Base-by-base conservation (phyloP, 1,140 invertebrate genomes). In the Sitophilus oryzae region DNA sequence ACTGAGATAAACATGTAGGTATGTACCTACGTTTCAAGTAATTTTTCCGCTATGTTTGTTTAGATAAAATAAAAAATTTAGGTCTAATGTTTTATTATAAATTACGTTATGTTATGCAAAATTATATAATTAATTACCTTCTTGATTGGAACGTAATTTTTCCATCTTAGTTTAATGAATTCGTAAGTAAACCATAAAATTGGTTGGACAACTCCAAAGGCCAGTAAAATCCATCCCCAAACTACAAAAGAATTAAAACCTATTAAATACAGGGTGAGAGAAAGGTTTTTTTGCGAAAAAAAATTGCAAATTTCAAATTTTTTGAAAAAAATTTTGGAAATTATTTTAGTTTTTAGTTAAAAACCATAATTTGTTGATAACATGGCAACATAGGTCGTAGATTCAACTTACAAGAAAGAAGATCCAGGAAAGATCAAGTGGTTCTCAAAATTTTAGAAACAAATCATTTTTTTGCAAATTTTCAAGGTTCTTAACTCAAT, bases 171-270 rank as follows among this genome's bases (percentile, higher is more conserved):
- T 21, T 21, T 37, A 15, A 47, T 25, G n/a, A 53, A 51, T 38
- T 59, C 38, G 36, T 58, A 38, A 14, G 45, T 11, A 43, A 59
- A 62, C 63, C 63, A 64, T 11, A 62, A 14, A 6, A 62, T 14
- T 5, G 63, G 63, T 22, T 64, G 63, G 15, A 56, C 3, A 3
- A 60, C 34, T 20, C 63, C 63, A 48, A 58, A 52, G 10, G 35
- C 63, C 8, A 62, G 37, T 34, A 64, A 18, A 34, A 46, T 48
- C 60, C 60, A 64, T 9, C 62, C 62, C 60, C 62, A 62, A 8
- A 34, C 62, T 64, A 38, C 56, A 63, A 53, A 11, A 20, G 15
- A 19, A 40, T 10, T 16, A 8, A 45, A 34, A 45, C 11, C 20
- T 30, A 1, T 43, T n/a, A 30, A 20, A 49, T 49, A 50, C n/a